These are phyloP conservation scores for Cyanocitta stelleri DNA, from an alignment of 2,113 vertebrate genomes.

Conservation along the genomic window DNA sequence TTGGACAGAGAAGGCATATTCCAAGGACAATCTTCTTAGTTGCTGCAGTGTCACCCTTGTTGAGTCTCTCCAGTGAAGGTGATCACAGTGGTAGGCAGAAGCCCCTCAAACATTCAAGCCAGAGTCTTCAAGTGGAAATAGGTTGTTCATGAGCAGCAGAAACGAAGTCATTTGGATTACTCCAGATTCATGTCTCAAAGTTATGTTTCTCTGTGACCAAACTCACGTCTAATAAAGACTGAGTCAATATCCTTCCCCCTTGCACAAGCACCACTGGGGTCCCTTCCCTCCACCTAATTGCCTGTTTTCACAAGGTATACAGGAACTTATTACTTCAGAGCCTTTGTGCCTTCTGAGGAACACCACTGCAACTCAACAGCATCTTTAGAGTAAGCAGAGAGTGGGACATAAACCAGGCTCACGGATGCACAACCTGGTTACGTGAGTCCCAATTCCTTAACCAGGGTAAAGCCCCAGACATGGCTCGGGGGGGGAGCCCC, in stretches of 20 bases:
- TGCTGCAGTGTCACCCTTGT: not conserved
- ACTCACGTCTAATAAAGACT: slow-evolving; percentile 24
- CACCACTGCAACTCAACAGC: not conserved
- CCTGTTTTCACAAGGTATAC: slow-evolving; percentile 24
- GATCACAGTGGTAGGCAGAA: not conserved
- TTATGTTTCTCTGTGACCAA: not conserved
- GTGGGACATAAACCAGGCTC: not conserved
- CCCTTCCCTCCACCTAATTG: slow-evolving; percentile 34
- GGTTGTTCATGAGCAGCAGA: not conserved
- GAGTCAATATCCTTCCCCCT: slow-evolving; percentile 24
- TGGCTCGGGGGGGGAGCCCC: not conserved
- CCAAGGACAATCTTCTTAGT: not conserved
- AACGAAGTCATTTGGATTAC: not conserved
- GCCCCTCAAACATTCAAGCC: not conserved
- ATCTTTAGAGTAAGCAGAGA: not conserved
- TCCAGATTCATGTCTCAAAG: not conserved
- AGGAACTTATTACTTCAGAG: slow-evolving; percentile 58
- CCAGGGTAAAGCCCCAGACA: not conserved
- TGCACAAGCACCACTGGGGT: not conserved
- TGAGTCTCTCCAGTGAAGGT: not conserved
- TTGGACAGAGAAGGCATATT: not conserved
- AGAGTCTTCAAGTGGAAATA: not conserved
- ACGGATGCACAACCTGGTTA: not conserved
- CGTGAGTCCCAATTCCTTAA: fast-evolving
- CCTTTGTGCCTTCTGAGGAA: slow-evolving; percentile 25